Conservation (phyloP, 2,888 invertebrate genomes). For the Danaus chrysippus region DNA sequence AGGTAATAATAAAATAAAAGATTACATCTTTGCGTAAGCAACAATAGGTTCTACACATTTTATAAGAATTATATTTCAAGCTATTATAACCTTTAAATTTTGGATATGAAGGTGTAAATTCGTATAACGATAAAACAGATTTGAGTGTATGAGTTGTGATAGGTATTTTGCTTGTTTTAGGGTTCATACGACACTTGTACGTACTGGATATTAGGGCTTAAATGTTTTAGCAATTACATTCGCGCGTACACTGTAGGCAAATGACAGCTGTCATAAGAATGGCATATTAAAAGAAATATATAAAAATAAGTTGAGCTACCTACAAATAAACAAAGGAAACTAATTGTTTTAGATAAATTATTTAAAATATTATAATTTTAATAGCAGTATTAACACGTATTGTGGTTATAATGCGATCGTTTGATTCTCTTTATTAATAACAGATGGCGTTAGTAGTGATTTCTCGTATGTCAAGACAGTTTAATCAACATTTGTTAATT, state of each 20-base stretch:
- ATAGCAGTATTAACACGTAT: not conserved
- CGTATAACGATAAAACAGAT: constrained; percentile 33
- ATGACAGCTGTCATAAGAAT: no score
- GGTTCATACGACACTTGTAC: constrained; percentile 59
- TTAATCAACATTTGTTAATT: not conserved
- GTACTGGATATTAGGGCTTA: constrained; percentile 25
- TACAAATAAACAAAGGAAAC: no score
- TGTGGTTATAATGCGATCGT: not conserved
- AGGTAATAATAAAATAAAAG: constrained; percentile 75
- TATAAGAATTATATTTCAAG: constrained; percentile 43
- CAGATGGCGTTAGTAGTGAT: not conserved
- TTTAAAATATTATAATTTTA: not conserved
- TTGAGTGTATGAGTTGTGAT: constrained; percentile 63
- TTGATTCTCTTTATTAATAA: not conserved
- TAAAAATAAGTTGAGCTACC: no score
- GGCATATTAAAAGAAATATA: no score
- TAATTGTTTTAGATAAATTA: no score
- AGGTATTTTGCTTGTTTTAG: constrained; percentile 63
- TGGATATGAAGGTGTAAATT: constrained; percentile 36
- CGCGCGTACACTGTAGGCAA: no score
- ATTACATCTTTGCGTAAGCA: constrained; percentile 75
- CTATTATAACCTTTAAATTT: constrained; percentile 38
- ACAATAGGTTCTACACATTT: constrained; percentile 71
- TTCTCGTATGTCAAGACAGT: not conserved
- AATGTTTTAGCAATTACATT: not conserved